Conservation (phyloP, 2,888 invertebrate species). For the Pilophorus perplexus region DNA sequence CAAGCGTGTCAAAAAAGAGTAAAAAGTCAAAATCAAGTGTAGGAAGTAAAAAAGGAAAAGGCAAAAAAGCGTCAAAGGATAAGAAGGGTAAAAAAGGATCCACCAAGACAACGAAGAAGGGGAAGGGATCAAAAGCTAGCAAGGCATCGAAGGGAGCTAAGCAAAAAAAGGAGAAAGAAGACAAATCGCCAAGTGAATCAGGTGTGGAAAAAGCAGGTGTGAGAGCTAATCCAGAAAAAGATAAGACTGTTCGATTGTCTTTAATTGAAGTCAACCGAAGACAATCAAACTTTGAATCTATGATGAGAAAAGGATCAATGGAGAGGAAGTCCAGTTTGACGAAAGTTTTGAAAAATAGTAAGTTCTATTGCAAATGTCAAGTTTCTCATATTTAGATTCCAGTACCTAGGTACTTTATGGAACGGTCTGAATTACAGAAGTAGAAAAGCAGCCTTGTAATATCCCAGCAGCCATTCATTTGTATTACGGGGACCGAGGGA, state of each 20-base stretch:
- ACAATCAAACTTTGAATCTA: no score
- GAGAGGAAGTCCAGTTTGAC: background rate
- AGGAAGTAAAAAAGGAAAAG: background rate
- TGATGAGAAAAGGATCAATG: background rate
- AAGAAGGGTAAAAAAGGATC: background rate
- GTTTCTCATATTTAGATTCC: no score
- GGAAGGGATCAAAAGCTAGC: background rate
- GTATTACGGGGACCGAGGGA: constrained; percentile 28
- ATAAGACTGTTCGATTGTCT: no score
- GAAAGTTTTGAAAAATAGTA: background rate
- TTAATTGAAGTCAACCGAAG: no score
- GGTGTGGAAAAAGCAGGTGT: no score
- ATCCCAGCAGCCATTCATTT: constrained; percentile 34
- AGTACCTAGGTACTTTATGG: no score
- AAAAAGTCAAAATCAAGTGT: background rate
- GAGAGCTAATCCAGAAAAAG: no score
- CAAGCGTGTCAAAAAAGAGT: background rate
- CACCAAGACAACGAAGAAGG: background rate
- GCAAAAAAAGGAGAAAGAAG: background rate
- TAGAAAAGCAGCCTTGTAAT: constrained; percentile 6
- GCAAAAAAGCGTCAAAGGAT: background rate
- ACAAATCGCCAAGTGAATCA: no score
- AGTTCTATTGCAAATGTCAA: no score
- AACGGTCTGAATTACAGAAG: background rate
- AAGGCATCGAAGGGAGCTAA: background rate